Percentiles rank a stretch among this genome's conserved stretches.
These are phyloP conservation scores for Vombatus ursinus DNA, from an alignment of 2,113 vertebrate genomes.

Conservation along the genomic window DNA sequence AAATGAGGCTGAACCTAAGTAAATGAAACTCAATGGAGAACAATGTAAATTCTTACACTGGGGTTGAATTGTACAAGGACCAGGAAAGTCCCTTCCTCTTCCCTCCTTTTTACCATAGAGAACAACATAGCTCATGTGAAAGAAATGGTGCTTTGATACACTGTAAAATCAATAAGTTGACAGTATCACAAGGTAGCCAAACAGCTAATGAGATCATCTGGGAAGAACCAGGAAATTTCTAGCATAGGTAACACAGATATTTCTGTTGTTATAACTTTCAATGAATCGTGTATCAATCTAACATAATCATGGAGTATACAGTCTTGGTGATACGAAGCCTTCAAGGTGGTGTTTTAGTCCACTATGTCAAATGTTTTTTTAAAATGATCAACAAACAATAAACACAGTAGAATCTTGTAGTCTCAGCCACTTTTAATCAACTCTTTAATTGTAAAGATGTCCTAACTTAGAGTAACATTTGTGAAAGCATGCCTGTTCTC, in stretches of 20 bases:
- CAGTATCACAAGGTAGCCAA: background rate
- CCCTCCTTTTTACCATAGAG: too few species aligned
- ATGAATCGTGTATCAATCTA: background rate
- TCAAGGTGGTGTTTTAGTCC: background rate
- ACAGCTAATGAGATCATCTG: too few species aligned
- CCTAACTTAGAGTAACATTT: background rate
- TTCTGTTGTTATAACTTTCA: background rate
- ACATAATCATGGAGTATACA: background rate
- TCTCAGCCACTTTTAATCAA: background rate
- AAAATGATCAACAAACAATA: background rate
- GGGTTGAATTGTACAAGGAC: background rate
- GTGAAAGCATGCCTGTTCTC: background rate
- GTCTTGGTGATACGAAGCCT: background rate
- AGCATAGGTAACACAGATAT: too few species aligned
- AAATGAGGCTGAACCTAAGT: background rate
- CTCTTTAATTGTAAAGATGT: background rate
- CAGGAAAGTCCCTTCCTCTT: background rate
- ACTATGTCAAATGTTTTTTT: background rate
- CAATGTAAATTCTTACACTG: background rate
- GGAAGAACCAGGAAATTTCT: too few species aligned
- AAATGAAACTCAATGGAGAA: background rate
- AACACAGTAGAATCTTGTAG: background rate
- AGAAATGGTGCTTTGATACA: background rate
- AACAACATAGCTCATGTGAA: background rate
- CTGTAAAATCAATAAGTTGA: background rate